Conservation (phyloP, 1,140 invertebrate species). For the Bombus sibiricus region DNA sequence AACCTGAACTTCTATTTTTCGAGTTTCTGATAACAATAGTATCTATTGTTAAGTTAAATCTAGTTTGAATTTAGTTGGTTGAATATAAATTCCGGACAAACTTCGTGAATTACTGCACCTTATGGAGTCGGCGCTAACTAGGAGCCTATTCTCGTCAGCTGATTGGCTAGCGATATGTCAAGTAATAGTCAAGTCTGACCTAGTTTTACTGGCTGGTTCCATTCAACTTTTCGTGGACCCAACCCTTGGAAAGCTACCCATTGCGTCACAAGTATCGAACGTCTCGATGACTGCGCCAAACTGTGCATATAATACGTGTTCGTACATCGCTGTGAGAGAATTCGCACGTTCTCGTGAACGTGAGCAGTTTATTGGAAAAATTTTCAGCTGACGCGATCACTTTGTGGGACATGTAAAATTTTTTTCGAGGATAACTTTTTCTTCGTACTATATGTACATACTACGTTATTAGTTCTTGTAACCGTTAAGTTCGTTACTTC, state of each 20-base stretch:
- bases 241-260: conserved; percentile 44
- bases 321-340: background rate
- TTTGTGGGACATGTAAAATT: background rate
- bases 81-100: background rate
- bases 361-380: background rate
- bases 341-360: background rate
- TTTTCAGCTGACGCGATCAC: background rate
- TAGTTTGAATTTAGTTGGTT: background rate
- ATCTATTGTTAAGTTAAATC: background rate
- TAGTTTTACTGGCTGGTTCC: conserved; percentile 68
- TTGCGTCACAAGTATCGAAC: conserved; percentile 76
- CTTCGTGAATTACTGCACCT: conserved; percentile 1
- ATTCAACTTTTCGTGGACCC: conserved; percentile 74
- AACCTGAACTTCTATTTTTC: background rate
- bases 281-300: conserved; percentile 55
- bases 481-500: background rate
- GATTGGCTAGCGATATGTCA: conserved; percentile 55
- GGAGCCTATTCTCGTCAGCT: conserved; percentile 34
- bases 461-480: background rate
- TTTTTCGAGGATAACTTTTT: background rate
- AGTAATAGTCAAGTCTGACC: conserved; percentile 66
- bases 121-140: conserved; percentile 32
- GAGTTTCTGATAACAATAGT: background rate
- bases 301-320: background rate
- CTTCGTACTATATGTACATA: background rate